phyloP scores from a whole-genome alignment of 2,888 invertebrate species.

The Agrotis ipsilon region DNA sequence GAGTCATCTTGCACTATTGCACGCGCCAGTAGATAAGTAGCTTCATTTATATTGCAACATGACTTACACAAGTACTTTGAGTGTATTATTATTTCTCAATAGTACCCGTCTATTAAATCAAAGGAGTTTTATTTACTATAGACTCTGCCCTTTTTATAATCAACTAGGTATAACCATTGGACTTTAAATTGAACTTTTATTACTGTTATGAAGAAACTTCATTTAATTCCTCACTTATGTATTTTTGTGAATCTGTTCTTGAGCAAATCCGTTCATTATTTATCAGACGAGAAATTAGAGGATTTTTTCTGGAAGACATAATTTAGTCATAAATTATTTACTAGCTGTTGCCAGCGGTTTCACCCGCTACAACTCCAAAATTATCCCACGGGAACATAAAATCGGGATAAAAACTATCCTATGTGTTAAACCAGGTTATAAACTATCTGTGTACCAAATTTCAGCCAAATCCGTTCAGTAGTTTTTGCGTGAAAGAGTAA shows the following conservation, averaged over 20 bases:
- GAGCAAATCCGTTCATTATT: neutral
- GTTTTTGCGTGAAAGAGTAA: too few relatives aligned
- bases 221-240: neutral
- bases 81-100: constrained; percentile 18
- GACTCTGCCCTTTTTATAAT: constrained; percentile 23
- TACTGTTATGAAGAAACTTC: too few relatives aligned
- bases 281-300: neutral
- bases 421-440: too few relatives aligned
- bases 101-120: constrained; percentile 27
- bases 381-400: too few relatives aligned
- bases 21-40: constrained; percentile 36
- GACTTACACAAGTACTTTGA: constrained; percentile 12
- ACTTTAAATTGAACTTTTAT: constrained; percentile 8
- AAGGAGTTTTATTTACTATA: constrained; percentile 20
- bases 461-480: too few relatives aligned
- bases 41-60: constrained; percentile 37
- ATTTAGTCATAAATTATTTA: too few relatives aligned
- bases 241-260: neutral
- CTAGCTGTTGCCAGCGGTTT: too few relatives aligned
- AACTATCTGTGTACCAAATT: too few relatives aligned
- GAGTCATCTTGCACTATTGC: constrained; percentile 38
- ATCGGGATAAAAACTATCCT: too few relatives aligned
- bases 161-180: neutral
- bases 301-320: neutral
- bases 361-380: too few relatives aligned